Base-by-base conservation (phyloP, 2,797 vertebrate genomes). In the Tragopan temminckii region DNA sequence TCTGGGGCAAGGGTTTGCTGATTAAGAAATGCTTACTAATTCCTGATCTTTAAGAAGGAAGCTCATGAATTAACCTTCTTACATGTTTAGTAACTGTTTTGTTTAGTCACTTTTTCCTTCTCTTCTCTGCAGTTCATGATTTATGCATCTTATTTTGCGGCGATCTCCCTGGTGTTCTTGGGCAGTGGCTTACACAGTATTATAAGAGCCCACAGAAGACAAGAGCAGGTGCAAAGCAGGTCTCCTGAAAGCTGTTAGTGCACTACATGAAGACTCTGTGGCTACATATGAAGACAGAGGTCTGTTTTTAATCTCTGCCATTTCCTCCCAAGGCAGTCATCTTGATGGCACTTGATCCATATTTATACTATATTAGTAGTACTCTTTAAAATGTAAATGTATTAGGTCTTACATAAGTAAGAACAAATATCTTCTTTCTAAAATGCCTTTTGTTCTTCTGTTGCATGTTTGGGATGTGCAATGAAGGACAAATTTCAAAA, bases 111-210 rank as follows among this genome's bases (percentile, higher is more conserved):
- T 62, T 23, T 50, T 52, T 52, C 27, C 67, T 68, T 33, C 21
- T 89, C 83, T 85, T 58, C 64, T 77, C 71, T 92, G 33, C 96
- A 99, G 99, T 99, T 99, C 95, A 91, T 98, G 95, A 98, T 99
- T 97, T 99, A 99, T 0, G 98, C 98, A 6, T 93, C 97, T 52
- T 99, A 99, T 96, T 99, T 99, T 90, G 98, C 98, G 4, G 97
- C 96, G 68, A 99, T 99, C 45, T 97, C 99, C 0, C 50, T 97
- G n/a, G 80, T 99, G 94, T 99, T 99, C 97, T 97, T 99, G 61
- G 35, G 98, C 13, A 99, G 98, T 24, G 98, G 98, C 9, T 64
- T 98, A 8, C 97, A 88, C 93, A 98, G 97, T 90, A 42, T 99
- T 94, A 52, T 95, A 27, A 97, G 79, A 93, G 96, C 97, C 79